Base-by-base conservation (phyloP, 2,113 vertebrate species). In the Perca schrenkii region DNA sequence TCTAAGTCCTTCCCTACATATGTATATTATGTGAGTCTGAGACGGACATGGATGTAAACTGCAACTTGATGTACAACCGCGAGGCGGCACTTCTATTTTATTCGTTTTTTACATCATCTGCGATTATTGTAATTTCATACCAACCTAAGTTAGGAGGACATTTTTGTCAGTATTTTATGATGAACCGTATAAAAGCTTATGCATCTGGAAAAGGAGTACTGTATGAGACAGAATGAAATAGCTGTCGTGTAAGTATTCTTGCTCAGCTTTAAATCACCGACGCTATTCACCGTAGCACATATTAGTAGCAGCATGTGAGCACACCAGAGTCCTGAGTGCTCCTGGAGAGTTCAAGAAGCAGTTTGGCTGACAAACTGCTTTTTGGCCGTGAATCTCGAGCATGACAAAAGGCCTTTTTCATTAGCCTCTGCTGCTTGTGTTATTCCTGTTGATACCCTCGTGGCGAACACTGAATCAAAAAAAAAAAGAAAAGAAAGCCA, bases 261-360 rank as follows among this genome's bases (percentile, higher is more conserved):
- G 50, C 65, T 76, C 12, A 36, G 75, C 76, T 74, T 66, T 84
- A 88, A 82, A 84, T 88, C 83, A 77, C 77, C 22, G 76, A 60
- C 76, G 47, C 49, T 36, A 25, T 77, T 80, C 49, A 21, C 64
- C 5, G 31, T 16, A 25, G 54, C 47, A 61, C 15, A 68, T 73
- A 79, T 77, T 61, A 57, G 58, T 7, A 65, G 67, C 65, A 34
- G 74, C 54, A 31, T 53, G 65, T 47, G 63, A 77, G 69, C 63
- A 6, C 72, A 17, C 22, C 70, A 5, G 22, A 69, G 72, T 74
- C 77, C 83, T 1, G 25, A 47, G 34, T 8, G 47, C 21, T 77
- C 65, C 80, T 4, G 78, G 14, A 62, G 69, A 69, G 83, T 74
- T 82, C 47, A 80, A 61, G 60, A 80, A 80, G 43, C 66, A 72